These are phyloP conservation scores for Malurus melanocephalus DNA, from an alignment of 2,113 vertebrate species.

Conservation along the genomic window DNA sequence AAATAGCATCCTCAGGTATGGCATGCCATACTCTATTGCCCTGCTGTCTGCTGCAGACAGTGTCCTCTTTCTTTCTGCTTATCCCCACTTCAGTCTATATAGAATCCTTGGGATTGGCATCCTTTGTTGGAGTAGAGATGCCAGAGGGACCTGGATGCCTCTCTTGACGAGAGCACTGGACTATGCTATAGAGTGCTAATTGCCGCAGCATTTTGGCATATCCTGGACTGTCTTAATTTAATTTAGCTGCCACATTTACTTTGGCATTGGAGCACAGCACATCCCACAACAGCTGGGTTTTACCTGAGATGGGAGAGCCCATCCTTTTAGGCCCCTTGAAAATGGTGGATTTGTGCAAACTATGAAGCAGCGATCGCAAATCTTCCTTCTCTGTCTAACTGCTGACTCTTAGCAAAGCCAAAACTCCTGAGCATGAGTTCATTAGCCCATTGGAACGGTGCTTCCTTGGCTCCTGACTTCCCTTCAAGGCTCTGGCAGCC, in stretches of 20 bases:
- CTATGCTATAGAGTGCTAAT: background rate
- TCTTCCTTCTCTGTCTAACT: background rate
- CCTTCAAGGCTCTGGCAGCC: conserved; percentile 9
- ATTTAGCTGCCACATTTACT: background rate
- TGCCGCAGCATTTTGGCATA: background rate
- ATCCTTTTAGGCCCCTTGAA: background rate
- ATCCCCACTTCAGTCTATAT: background rate
- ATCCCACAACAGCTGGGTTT: background rate
- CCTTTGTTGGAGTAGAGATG: background rate
- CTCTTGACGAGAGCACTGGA: background rate
- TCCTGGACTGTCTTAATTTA: background rate
- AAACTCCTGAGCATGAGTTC: background rate
- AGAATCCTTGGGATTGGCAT: background rate
- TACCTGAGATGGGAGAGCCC: background rate
- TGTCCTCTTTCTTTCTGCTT: conserved; percentile 22
- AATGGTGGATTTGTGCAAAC: background rate
- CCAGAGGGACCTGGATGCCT: background rate
- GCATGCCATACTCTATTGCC: background rate
- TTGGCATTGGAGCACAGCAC: background rate
- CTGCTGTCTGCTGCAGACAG: conserved; percentile 27
- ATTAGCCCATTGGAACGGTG: background rate
- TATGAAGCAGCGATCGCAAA: background rate
- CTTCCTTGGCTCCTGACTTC: background rate
- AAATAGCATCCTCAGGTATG: conserved; percentile 47
- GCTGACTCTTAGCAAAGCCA: background rate